Conservation (phyloP, 2,888 invertebrate genomes). For the Lasioglossum leucozonium region DNA sequence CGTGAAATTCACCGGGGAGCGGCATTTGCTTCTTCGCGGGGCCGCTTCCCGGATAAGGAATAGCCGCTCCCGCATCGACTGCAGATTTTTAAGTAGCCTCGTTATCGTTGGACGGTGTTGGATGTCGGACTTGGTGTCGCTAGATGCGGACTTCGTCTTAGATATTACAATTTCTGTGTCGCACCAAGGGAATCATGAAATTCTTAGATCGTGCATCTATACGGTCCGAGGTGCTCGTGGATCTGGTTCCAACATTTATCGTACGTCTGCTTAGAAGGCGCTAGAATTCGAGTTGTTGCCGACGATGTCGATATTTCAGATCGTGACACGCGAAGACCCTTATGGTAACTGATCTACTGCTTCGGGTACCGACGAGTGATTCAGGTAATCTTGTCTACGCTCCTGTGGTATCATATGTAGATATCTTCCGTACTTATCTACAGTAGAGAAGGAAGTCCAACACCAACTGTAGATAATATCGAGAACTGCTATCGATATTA, state of each 20-base stretch:
- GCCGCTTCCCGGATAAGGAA: constrained; percentile 24
- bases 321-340: no score
- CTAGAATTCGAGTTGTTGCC: no score
- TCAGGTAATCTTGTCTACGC: no score
- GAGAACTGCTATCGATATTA: neutral
- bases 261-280: no score
- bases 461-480: neutral
- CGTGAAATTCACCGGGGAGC: constrained; percentile 38
- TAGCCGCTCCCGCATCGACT: neutral
- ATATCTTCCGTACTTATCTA: neutral
- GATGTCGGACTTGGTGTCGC: neutral
- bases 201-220: no score
- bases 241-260: no score
- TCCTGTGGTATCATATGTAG: neutral
- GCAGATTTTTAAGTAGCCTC: neutral
- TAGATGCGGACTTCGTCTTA: no score
- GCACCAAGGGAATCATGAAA: no score
- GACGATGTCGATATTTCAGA: no score
- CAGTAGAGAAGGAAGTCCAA: neutral
- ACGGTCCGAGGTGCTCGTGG: no score
- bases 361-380: no score
- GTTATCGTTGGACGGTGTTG: neutral
- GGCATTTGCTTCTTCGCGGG: constrained; percentile 27
- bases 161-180: neutral
- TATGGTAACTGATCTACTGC: no score